A percentile compares a stretch with the other conserved stretches of the same genome.
These are phyloP conservation scores for Drosophila mayaguana DNA, from an alignment of 2,888 invertebrate species.

Conservation along the genomic window DNA sequence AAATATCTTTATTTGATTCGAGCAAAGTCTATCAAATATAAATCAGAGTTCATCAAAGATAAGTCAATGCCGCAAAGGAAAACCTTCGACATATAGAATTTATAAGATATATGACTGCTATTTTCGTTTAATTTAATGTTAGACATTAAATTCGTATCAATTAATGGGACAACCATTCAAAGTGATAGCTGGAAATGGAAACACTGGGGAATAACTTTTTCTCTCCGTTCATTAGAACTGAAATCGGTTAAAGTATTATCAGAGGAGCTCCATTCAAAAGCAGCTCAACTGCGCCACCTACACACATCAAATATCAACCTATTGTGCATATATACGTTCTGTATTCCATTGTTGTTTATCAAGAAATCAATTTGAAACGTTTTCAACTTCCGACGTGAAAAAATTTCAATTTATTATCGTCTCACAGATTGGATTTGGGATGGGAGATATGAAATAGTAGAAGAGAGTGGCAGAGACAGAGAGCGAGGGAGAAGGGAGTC, in stretches of 20 bases:
- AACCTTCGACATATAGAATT: background rate
- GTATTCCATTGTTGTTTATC: conserved; percentile 36
- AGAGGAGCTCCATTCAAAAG: conserved; percentile 1
- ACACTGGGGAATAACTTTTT: background rate
- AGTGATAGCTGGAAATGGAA: background rate
- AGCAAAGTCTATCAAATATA: conserved; percentile 1
- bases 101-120: background rate
- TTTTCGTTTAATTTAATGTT: background rate
- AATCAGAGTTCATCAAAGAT: background rate
- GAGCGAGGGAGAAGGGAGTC: background rate
- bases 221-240: background rate
- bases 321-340: background rate
- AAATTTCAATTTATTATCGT: conserved; percentile 55
- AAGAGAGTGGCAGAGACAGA: background rate
- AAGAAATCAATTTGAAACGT: conserved; percentile 33
- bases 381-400: conserved; percentile 52
- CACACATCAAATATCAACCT: background rate
- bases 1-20: background rate
- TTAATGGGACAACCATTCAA: background rate
- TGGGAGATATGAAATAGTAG: background rate
- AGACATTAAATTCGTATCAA: background rate
- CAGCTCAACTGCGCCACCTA: background rate
- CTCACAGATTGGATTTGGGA: conserved; percentile 8
- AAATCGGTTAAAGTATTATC: conserved; percentile 3
- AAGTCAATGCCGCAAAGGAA: background rate